Conservation (phyloP, 1,140 invertebrate genomes). For the Spodoptera litura region DNA sequence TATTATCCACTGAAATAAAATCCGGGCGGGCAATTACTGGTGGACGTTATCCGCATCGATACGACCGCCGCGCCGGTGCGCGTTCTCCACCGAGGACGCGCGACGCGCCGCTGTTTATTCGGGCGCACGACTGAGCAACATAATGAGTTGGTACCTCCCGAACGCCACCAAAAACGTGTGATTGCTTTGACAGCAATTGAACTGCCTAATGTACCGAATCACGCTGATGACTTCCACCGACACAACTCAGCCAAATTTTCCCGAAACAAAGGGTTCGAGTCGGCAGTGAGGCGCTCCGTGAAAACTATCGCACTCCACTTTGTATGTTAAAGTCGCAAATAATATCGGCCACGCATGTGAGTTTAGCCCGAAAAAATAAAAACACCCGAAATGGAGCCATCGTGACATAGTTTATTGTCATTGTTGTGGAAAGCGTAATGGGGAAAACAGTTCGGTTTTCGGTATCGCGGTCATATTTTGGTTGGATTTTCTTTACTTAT, state of each 20-base stretch:
- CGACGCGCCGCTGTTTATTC: constrained; percentile 44
- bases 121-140: constrained; percentile 45
- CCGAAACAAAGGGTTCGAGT: neutral
- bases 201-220: constrained; percentile 24
- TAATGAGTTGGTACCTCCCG: constrained; percentile 48
- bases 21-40: constrained; percentile 55
- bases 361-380: constrained; percentile 40
- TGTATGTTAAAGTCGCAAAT: constrained; percentile 30
- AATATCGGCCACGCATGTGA: constrained; percentile 36
- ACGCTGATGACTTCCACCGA: constrained; percentile 21
- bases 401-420: constrained; percentile 47
- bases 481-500: constrained; percentile 41
- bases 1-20: constrained; percentile 59
- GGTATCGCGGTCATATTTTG: constrained; percentile 43
- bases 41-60: constrained; percentile 51
- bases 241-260: constrained; percentile 23
- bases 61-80: constrained; percentile 24
- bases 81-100: too few relatives aligned
- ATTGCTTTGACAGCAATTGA: constrained; percentile 43
- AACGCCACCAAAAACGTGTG: constrained; percentile 39
- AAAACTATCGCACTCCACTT: constrained; percentile 1
- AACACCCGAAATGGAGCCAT: constrained; percentile 43
- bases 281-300: neutral
- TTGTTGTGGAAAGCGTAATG: constrained; percentile 47
- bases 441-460: constrained; percentile 47